Evolutionary conservation across 1,140 invertebrate genomes (phyloP).

Genomic region (Dendrolimus kikuchii): DNA sequence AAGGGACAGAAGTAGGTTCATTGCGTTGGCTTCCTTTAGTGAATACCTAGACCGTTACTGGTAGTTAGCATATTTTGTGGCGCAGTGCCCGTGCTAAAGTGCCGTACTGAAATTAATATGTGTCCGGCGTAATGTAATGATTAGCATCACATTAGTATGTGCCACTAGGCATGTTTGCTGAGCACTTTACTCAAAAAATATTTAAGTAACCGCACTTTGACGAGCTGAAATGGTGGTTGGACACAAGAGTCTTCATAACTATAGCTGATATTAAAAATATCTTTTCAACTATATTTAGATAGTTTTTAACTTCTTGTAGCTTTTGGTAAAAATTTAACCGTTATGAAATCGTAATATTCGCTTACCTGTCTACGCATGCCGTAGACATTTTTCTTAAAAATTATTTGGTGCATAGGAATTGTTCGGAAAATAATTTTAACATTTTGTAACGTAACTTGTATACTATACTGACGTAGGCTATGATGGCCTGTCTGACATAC

Average conservation of each 20-base stretch:
- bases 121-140: conserved; percentile 39
- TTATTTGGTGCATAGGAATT: no score
- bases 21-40: conserved; percentile 32
- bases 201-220: conserved; percentile 40
- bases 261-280: no score
- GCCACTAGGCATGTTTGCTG: conserved; percentile 36
- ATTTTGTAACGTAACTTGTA: no score
- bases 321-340: no score
- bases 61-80: conserved; percentile 33
- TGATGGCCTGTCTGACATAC: no score
- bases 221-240: conserved; percentile 20
- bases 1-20: conserved; percentile 13
- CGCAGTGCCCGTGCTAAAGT: conserved; percentile 30
- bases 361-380: no score
- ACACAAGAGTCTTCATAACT: conserved; percentile 9
- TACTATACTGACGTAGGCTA: no score
- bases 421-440: no score
- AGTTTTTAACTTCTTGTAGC: no score
- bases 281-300: no score
- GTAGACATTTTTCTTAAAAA: no score
- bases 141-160: conserved; percentile 60
- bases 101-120: conserved; percentile 62
- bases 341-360: no score
- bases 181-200: conserved; percentile 38
- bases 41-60: conserved; percentile 47